Base-by-base conservation (phyloP, 1,140 invertebrate species). In the Eupristina koningsbergeri region DNA sequence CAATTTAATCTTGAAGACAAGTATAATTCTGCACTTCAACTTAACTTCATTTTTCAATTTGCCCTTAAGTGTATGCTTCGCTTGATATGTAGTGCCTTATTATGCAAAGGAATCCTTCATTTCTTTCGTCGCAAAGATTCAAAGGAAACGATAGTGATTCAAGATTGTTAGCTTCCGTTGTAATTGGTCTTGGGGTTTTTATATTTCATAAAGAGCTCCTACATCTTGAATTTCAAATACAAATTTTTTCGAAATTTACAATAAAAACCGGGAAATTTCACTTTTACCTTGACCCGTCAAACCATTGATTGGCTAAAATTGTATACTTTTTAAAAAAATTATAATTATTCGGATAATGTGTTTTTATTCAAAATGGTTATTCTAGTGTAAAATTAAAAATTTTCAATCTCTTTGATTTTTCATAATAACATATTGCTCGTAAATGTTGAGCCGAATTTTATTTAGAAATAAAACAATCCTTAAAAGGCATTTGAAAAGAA, bases 131-230 rank as follows among this genome's bases (percentile, higher is more conserved):
- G 8, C 11, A 75, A 79, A 91, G 90, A 92, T 92, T 80, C 87
- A 91, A 88, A 91, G 89, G 90, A 92, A 91, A 90, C 88, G 90
- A 90, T 91, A 92, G 88, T 85, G 89, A 90, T 89, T 89, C 86
- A 84, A 81, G 89, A 90, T 92, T 90, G 89, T 90, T 91, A 89
- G 83, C 89, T 90, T 74, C 15, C 36, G 50, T 41, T 81, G 26
- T 89, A 90, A 89, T 90, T 91, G 89, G 88, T 87, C 85, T 87
- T 86, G 87, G 85, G 86, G 1, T 89, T 90, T 91, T 91, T 88
- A 90, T 89, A 89, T 89, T 88, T 83, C 83, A 86, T 88, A 64
- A 50, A 63, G 41, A 22, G 50, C 7, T 41, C 26, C 63, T 19
- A 3, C 8, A 39, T 0, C 50, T 26, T 76, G 19, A 0, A 39